These are phyloP conservation scores for Epinephelus awoara DNA, from an alignment of 2,797 vertebrate species.

Conservation along the genomic window DNA sequence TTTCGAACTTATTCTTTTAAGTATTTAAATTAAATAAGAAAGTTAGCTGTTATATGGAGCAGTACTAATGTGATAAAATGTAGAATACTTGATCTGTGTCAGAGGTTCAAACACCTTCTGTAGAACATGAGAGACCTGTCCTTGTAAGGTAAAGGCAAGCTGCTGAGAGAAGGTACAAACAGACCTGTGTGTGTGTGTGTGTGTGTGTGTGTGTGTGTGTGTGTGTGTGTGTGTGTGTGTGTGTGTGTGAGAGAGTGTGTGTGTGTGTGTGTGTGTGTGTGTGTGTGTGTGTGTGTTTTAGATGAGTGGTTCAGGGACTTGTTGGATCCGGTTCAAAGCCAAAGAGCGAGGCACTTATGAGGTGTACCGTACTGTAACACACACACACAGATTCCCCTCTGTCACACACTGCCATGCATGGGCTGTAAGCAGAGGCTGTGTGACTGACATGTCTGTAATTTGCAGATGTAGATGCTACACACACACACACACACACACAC, in stretches of 20 bases:
- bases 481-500: conserved; percentile 6
- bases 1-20: no score
- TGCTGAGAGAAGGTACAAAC: conserved; percentile 20
- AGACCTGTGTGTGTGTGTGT: conserved; percentile 13
- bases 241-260: conserved; percentile 15
- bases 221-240: conserved; percentile 2
- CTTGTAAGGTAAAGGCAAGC: conserved; percentile 37
- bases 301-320: neutral
- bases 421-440: no score
- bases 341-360: neutral
- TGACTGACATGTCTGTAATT: no score
- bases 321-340: neutral
- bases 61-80: neutral
- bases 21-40: no score
- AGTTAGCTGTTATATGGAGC: neutral
- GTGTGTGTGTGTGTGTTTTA: conserved; percentile 5
- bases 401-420: neutral
- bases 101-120: conserved; percentile 11
- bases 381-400: neutral
- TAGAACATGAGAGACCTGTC: neutral
- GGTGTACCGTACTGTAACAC: neutral
- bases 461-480: neutral
- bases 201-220: conserved; percentile 4
- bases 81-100: neutral
- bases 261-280: neutral